phyloP scores from a whole-genome alignment of 2,888 invertebrate species.

The Antheraea yamamai region DNA sequence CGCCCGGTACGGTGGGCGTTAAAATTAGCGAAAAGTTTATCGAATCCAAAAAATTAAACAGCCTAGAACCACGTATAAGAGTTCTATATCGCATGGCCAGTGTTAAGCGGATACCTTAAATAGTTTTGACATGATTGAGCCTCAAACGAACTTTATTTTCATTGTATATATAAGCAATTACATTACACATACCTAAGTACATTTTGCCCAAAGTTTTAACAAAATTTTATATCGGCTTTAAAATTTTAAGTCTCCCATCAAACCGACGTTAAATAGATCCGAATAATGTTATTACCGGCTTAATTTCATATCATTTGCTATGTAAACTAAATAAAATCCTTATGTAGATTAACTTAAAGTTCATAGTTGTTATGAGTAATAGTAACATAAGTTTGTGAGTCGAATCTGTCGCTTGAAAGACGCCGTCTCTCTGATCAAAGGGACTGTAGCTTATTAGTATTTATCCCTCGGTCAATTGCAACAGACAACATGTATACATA shows the following conservation, averaged over 20 bases:
- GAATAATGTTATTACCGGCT: constrained; percentile 67
- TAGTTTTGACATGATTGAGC: too few relatives aligned
- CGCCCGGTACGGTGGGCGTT: too few relatives aligned
- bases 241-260: constrained; percentile 42
- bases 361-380: constrained; percentile 21
- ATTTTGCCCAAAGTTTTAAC: constrained; percentile 1
- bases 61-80: too few relatives aligned
- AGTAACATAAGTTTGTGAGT: constrained; percentile 25
- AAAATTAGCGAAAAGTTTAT: too few relatives aligned
- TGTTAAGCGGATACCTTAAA: too few relatives aligned
- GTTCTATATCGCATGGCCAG: too few relatives aligned
- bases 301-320: constrained; percentile 41
- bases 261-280: constrained; percentile 60
- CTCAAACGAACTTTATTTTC: too few relatives aligned
- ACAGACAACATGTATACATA: constrained; percentile 37
- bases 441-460: constrained; percentile 60
- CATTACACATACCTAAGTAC: neutral
- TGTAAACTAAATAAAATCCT: constrained; percentile 19
- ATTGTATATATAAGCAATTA: neutral
- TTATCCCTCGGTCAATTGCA: constrained; percentile 56
- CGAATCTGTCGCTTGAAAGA: constrained; percentile 55
- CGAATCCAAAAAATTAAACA: too few relatives aligned
- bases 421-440: constrained; percentile 48
- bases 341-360: constrained; percentile 27
- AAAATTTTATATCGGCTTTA: constrained; percentile 17